Evolutionary conservation across 37 sponge, comb jelly and placozoan genomes (phyloP), one percentile per base, ranked within the genome.

Genomic region (Corticium candelabrum): DNA sequence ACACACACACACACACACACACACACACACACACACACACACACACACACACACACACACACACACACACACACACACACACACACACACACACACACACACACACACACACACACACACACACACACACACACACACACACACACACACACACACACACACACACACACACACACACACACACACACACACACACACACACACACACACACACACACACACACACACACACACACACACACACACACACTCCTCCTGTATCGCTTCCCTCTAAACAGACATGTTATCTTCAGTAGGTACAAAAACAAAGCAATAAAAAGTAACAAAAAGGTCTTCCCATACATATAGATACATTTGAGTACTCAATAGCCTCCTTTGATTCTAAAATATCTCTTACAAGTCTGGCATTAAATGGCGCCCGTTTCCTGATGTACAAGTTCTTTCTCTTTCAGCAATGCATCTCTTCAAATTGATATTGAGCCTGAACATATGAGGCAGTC

Each of bases 1-100:
- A 43, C 56, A 43, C 56, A 43, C 56, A 43, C 56, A 43, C 56
- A 43, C 56, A 43, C 56, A 43, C 56, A 43, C 56, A 43, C 56
- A 43, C 56, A 43, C 56, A 43, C 56, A 43, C 56, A 43, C 56
- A 43, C 56, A 43, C 56, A 43, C 56, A 43, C 56, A 43, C 56
- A 43, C 56, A 11, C 56, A 43, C 56, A 43, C 5, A 43, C 56
- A 43, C 56, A 43, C 56, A 43, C 56, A 43, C 56, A 43, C 56
- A 43, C 56, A 43, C 56, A 43, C 56, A 43, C 56, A 43, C 56
- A 43, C 56, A 43, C 56, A 43, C 56, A 43, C 56, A 43, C 56
- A 43, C 11, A 11, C 56, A 43, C 56, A 43, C 56, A 43, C 56
- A 43, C 56, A 43, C 56, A 43, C 56, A 43, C 56, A 43, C 56